Evolutionary conservation across 2,113 vertebrate species (phyloP), one percentile per base, ranked within the genome.

Genomic region (Puma concolor): DNA sequence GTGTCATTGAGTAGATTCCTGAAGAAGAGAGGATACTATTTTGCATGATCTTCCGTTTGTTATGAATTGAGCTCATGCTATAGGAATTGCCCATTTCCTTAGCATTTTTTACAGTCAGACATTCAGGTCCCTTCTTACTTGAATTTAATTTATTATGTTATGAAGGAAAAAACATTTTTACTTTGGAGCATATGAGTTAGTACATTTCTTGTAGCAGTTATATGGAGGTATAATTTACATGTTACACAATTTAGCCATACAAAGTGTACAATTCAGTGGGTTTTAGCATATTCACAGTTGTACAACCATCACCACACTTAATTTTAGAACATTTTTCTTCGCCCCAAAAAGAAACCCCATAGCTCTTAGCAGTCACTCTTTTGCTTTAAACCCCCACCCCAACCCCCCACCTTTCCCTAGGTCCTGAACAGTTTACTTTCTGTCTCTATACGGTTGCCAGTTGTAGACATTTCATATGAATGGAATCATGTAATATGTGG

Each of bases 151-250:
- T 89, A 77, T 64, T 86, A 36, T 5, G 0, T 84, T 63, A 72
- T 33, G 33, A 74, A 93, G 31, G 69, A 94, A 88, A 79, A 66
- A 79, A 54, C 48, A 29, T 57, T 94, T 94, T 96, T 92, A 86
- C 31, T 92, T 87, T 64, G 74, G 77, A 96, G 15, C 41, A 36
- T 86, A 64, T 74, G 52, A 79, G 60, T 82, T 77, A 36, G 41
- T 77, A n/a, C 71, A 36, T 77, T 91, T 72, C 94, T 89, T 44
- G 4, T 57, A 83, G 27, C 36, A 77, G 67, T 83, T 88, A 93
- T 90, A 74, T 72, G 84, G 67, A 81, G 44, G 21, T 93, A 76
- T 66, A 89, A 85, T 71, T 79, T 48, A 81, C 5, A 7, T 93
- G 25, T 67, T 27, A 41, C 54, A 63, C 17, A 76, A 2, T 77